phyloP scores from a whole-genome alignment of 2,888 invertebrate species.

The Galeopsomyia nigrocyanea region DNA sequence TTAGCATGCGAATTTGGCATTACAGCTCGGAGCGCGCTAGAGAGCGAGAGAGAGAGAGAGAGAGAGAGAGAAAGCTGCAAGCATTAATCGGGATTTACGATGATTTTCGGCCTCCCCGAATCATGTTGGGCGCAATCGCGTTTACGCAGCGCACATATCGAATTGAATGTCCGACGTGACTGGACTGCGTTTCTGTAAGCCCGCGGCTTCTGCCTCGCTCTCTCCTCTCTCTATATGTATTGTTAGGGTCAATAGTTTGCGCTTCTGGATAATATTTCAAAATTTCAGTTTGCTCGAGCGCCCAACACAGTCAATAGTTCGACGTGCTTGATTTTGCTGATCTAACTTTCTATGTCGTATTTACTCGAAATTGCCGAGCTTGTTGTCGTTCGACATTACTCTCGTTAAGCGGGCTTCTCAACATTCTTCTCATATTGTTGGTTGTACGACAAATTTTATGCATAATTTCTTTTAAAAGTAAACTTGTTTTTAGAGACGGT shows the following conservation, averaged over 20 bases:
- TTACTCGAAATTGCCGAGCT: no score
- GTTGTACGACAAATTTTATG: no score
- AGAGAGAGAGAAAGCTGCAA: not conserved
- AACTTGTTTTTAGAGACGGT: no score
- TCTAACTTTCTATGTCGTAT: no score
- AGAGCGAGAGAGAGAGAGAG: not conserved
- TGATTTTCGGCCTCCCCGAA: constrained; percentile 38
- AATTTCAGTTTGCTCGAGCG: not conserved
- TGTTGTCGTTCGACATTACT: no score
- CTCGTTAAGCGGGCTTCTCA: no score
- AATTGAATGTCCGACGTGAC: constrained; percentile 45
- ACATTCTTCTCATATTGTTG: no score
- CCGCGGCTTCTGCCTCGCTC: not conserved
- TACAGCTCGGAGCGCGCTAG: not conserved
- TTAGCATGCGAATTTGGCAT: constrained; percentile 44
- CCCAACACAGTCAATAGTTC: no score
- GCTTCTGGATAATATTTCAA: no score
- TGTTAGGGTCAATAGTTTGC: not conserved
- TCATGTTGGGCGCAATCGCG: constrained; percentile 20
- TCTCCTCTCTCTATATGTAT: not conserved
- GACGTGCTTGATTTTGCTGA: no score
- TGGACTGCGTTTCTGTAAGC: constrained; percentile 20
- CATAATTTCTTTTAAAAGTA: no score
- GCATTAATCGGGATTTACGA: constrained; percentile 45
- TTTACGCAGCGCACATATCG: constrained; percentile 31